These are phyloP conservation scores for Cyanoderma ruficeps DNA, from an alignment of 2,113 vertebrate genomes.

Conservation along the genomic window DNA sequence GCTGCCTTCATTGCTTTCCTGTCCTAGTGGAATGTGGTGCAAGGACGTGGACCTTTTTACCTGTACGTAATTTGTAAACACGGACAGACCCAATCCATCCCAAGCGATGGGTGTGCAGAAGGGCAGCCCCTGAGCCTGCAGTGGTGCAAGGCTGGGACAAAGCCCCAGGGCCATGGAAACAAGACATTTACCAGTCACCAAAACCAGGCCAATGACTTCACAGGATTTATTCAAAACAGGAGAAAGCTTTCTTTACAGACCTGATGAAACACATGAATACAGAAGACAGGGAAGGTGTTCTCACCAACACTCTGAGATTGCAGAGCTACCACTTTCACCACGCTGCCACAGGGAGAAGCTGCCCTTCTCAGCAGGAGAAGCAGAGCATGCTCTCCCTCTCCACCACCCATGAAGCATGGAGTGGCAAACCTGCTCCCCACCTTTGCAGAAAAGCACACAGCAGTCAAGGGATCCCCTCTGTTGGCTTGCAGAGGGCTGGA, in stretches of 20 bases:
- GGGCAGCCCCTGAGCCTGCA: neutral
- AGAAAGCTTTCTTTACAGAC: slow-evolving; percentile 7
- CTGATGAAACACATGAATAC: neutral
- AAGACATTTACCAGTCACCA: neutral
- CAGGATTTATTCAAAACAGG: slow-evolving; percentile 42
- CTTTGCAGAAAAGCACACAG: neutral
- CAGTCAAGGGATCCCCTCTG: neutral
- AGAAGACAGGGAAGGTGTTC: neutral
- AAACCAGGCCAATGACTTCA: neutral
- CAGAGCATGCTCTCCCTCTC: neutral
- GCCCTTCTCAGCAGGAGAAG: neutral
- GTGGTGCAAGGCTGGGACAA: neutral
- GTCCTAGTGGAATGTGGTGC: rapidly evolving
- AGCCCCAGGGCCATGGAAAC: rapidly evolving
- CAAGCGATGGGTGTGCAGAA: neutral
- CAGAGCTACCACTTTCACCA: neutral
- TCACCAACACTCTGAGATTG: neutral
- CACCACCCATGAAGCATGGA: rapidly evolving
- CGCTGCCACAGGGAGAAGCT: neutral
- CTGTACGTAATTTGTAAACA: neutral
- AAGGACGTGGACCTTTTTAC: neutral
- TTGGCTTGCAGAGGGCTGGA: neutral
- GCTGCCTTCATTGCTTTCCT: neutral
- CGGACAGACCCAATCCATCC: neutral
- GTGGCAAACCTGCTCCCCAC: neutral